These are phyloP conservation scores for Protophormia terraenovae DNA, from an alignment of 2,888 invertebrate species.

Conservation along the genomic window DNA sequence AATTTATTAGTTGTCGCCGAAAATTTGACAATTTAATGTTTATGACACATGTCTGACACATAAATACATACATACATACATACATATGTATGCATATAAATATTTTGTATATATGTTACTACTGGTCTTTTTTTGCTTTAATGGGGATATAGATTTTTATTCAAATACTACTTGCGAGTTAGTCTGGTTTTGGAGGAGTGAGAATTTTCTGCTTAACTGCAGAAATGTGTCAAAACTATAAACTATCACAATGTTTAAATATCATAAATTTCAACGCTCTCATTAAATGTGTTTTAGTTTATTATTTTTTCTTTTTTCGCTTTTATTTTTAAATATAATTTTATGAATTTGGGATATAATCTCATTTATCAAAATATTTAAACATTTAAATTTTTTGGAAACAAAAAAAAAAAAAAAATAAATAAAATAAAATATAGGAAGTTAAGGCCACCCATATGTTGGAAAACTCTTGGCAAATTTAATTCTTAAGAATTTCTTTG, in stretches of 20 bases:
- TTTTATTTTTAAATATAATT: conserved; percentile 4
- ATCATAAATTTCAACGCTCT: conserved; percentile 79
- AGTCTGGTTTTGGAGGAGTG: conserved; percentile 5
- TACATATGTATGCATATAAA: neutral
- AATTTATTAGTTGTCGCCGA: conserved; percentile 81
- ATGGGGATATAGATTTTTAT: conserved; percentile 41
- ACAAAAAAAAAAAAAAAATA: neutral
- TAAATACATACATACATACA: neutral
- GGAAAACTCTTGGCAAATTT: conserved; percentile 40
- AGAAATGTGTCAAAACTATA: conserved; percentile 67
- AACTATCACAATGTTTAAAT: conserved; percentile 69
- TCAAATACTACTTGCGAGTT: conserved; percentile 3
- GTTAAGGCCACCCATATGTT: conserved; percentile 51
- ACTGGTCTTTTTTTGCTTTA: neutral
- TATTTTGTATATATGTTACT: neutral
- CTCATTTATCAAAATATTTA: conserved; percentile 59
- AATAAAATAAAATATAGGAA: too few relatives aligned
- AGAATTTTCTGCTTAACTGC: conserved; percentile 70
- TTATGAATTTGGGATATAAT: conserved; percentile 47
- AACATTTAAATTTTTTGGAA: conserved; percentile 28
- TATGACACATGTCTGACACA: conserved; percentile 71
- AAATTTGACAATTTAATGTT: conserved; percentile 80
- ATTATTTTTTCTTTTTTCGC: neutral
- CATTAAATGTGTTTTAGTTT: conserved; percentile 70
- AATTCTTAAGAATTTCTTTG: neutral